Evolutionary conservation across 2,113 vertebrate genomes (phyloP), one percentile per base, ranked within the genome.

Genomic region (Nerophis lumbriciformis): DNA sequence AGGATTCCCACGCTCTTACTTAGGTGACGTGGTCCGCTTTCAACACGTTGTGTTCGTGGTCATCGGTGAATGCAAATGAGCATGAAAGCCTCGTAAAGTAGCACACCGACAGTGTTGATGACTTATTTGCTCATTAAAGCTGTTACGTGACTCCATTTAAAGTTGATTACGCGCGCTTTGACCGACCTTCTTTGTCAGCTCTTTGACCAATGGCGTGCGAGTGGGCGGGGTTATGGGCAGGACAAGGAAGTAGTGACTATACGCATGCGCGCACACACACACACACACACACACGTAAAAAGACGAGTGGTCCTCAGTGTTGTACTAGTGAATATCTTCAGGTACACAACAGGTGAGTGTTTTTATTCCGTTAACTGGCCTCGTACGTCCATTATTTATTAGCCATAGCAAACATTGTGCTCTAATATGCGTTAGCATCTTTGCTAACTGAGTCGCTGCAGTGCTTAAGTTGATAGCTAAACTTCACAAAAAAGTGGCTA

Each of bases 221-320:
- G 19, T 48, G 21, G 57, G 57, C 19, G 57, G 19, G 57, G 7
- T 35, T 36, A 16, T 19, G 39, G 1, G 55, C 13, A 19, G 10
- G 42, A 45, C 39, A 16, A 39, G 55, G 55, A 57, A 57, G 55
- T 57, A 7, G 7, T 36, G 15, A 8, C 15, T 2, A 28, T 28
- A 39, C 67, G 54, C 9, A 55, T 4, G 44, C 36, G 51, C 35
- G 38, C 14, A 45, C 42, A 12, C 6, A 60, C 21, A 11, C n/a
- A 42, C 68, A 53, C 8, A 59, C 14, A 44, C 48, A 75, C n/a
- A 45, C 80, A 63, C 58, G 76, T 81, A 79, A 57, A 13, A 50
- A 16, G 36, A 14, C 15, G 65, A 37, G 5, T 74, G 67, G 45
- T 12, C 3, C 44, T 12, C 4, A 28, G 0, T 5, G 19, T 38